Base-by-base conservation (phyloP, 2,797 vertebrate species). In the Sebastes vulpes region DNA sequence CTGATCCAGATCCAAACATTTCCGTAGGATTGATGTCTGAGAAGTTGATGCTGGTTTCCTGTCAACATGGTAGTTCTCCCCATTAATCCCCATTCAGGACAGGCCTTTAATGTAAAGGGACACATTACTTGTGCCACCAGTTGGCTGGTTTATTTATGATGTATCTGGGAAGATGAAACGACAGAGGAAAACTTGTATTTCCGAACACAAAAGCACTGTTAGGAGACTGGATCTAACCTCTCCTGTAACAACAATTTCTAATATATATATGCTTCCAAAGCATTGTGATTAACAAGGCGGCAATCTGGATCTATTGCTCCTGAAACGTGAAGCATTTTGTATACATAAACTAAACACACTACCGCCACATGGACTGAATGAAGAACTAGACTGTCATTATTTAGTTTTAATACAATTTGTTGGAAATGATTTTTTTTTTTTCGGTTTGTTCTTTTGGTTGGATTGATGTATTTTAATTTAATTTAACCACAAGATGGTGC, bases 1-100 rank as follows among this genome's bases (percentile, higher is more conserved):
- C 14, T 42, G 38, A 42, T 66, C 54, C 54, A n/a, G 20, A 48
- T 54, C 50, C 38, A 50, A 71, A 70, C n/a, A 38, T 32, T 23
- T 54, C 6, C 9, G 42, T 25, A 32, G 29, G 16, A 29, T 28
- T 42, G 6, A 20, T 21, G n/a, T 48, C 46, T 35, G 38, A 59
- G 11, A 23, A 25, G 42, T 32, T 23, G 14, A 4, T 6, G 1
- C 3, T 32, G 20, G 4, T 14, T 25, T 57, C n/a, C 9, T 16
- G 18, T 25, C 58, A 48, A 9, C 23, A 9, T 28, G 23, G 18
- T 11, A n/a, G 23, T 38, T 38, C 35, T 38, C 12, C 35, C 12
- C 35, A 38, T 38, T 14, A 0, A 38, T 14, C 35, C 35, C 38
- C 38, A 16, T 16, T 42, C 35, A 38, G 35, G 35, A 38, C 14